These are phyloP conservation scores for Athene noctua DNA, from an alignment of 2,113 vertebrate genomes.

Conservation along the genomic window DNA sequence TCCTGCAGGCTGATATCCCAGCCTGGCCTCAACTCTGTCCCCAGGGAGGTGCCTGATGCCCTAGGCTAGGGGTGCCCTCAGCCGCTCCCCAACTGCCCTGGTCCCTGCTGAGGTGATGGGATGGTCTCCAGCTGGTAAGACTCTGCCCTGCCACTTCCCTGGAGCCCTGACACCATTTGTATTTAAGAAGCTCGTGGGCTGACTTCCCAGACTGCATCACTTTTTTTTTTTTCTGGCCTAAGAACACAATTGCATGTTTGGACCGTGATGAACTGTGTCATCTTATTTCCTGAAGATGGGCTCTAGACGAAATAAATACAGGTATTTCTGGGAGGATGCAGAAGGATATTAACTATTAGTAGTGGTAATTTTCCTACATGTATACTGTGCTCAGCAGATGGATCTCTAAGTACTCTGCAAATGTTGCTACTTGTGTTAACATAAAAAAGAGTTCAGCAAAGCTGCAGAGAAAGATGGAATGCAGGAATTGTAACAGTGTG, in stretches of 20 bases:
- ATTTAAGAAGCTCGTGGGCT: background rate
- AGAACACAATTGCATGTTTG: accelerated
- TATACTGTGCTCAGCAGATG: background rate
- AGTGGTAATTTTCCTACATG: background rate
- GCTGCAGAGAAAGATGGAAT: background rate
- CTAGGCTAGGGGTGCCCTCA: background rate
- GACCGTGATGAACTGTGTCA: background rate
- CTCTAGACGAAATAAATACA: background rate
- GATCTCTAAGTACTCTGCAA: background rate
- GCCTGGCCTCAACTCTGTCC: background rate
- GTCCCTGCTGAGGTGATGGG: background rate
- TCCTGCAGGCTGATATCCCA: background rate
- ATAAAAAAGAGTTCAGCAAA: background rate
- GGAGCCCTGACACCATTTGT: background rate
- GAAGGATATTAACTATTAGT: background rate
- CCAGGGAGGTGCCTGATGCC: background rate
- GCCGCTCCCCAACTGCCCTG: background rate
- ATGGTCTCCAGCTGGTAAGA: background rate
- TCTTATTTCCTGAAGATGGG: background rate
- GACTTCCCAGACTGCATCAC: background rate
- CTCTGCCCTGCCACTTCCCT: background rate
- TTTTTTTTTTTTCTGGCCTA: background rate
- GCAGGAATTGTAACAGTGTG: background rate
- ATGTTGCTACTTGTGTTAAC: background rate
- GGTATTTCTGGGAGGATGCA: background rate